Conservation (phyloP, 2,888 invertebrate genomes). For the Hymenopus coronatus region DNA sequence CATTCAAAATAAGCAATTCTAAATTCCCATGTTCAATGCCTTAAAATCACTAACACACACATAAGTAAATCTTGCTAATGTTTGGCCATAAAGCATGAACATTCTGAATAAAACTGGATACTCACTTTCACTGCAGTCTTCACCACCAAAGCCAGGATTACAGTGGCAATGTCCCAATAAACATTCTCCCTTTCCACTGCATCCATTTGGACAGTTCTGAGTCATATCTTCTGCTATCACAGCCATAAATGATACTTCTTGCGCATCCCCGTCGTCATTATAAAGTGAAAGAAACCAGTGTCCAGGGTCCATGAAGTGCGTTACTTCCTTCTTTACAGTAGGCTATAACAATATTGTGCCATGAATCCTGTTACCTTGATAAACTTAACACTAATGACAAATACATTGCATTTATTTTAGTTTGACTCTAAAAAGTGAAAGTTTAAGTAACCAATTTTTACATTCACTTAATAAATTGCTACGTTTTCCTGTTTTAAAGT, state of each 20-base stretch:
- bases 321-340: slow-evolving; percentile 85
- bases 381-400: too few species aligned
- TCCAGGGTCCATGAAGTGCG: slow-evolving; percentile 93
- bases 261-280: slow-evolving; percentile 91
- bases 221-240: slow-evolving; percentile 88
- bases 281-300: slow-evolving; percentile 95
- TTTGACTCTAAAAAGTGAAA: too few species aligned
- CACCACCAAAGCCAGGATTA: slow-evolving; percentile 93
- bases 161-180: slow-evolving; percentile 93
- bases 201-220: slow-evolving; percentile 93
- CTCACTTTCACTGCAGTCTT: slow-evolving; percentile 95
- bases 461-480: too few species aligned
- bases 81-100: background rate
- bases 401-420: too few species aligned
- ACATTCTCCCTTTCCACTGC: slow-evolving; percentile 96
- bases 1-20: too few species aligned
- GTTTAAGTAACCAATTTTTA: too few species aligned
- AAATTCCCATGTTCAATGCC: too few species aligned
- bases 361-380: background rate
- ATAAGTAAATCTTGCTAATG: too few species aligned
- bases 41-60: too few species aligned
- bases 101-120: slow-evolving; percentile 35
- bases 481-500: too few species aligned
- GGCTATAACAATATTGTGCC: slow-evolving; percentile 54
- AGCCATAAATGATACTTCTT: slow-evolving; percentile 81